These are phyloP conservation scores for Hypsopygia costalis DNA, from an alignment of 2,888 invertebrate genomes.

Conservation along the genomic window DNA sequence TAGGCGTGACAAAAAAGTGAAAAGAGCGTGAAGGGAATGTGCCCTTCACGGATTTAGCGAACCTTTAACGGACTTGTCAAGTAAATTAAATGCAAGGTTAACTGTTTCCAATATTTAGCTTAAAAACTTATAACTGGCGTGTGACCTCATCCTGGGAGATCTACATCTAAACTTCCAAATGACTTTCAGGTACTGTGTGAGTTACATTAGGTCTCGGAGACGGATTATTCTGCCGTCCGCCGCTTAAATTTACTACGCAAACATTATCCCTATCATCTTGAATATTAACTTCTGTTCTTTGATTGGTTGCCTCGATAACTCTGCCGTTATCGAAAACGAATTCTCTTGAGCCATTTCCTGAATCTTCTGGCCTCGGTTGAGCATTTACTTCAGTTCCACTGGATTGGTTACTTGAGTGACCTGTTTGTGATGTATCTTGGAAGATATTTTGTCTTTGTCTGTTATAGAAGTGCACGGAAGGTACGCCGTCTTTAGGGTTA, in stretches of 20 bases:
- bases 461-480: conserved; percentile 35
- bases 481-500: conserved; percentile 36
- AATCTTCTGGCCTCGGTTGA: not conserved
- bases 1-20: too few relatives aligned
- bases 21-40: too few relatives aligned
- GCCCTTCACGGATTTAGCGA: too few relatives aligned
- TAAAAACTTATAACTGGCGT: too few relatives aligned
- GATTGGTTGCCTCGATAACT: conserved; percentile 17
- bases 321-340: conserved; percentile 22
- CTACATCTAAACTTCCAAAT: too few relatives aligned
- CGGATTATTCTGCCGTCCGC: too few relatives aligned
- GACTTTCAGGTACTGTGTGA: conserved; percentile 1
- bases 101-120: too few relatives aligned
- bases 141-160: too few relatives aligned
- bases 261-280: not conserved
- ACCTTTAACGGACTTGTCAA: too few relatives aligned
- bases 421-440: conserved; percentile 6
- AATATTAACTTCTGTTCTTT: not conserved
- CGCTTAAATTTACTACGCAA: not conserved
- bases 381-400: not conserved
- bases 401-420: conserved; percentile 8
- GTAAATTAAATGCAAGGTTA: too few relatives aligned
- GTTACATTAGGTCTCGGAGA: too few relatives aligned
- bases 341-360: not conserved
- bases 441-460: conserved; percentile 19